A percentile compares a stretch with the other conserved stretches of the same genome.
Conservation (phyloP, 2,797 vertebrate genomes). For the Xyrichtys novacula region DNA sequence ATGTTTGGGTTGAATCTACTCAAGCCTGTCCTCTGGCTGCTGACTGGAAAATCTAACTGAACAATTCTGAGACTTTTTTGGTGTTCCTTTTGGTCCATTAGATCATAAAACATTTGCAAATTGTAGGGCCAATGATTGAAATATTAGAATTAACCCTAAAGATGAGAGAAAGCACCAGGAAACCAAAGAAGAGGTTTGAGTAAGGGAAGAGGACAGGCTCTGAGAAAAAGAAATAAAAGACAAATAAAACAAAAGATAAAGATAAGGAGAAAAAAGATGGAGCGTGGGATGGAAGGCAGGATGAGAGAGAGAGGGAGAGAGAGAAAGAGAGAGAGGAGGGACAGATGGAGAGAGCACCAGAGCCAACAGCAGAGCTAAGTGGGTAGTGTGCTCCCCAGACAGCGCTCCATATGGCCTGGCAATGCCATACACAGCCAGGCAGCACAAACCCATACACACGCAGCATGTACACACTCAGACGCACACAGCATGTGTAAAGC, state of each 20-base stretch:
- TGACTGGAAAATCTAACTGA: too few relatives aligned
- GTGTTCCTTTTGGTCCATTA: background rate
- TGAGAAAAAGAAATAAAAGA: constrained; percentile 16
- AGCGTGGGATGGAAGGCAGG: constrained; percentile 27
- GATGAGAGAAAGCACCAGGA: background rate
- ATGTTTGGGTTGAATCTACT: background rate
- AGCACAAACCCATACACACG: constrained; percentile 63
- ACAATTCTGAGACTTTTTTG: too few relatives aligned
- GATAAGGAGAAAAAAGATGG: constrained; percentile 25
- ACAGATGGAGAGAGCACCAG: constrained; percentile 83
- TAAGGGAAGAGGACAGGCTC: constrained; percentile 14
- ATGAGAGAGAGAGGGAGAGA: constrained; percentile 29
- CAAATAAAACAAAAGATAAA: constrained; percentile 44
- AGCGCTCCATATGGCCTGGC: constrained; percentile 85
- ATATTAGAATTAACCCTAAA: background rate
- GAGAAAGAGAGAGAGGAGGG: constrained; percentile 51
- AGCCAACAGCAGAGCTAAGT: constrained; percentile 84
- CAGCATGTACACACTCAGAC: constrained; percentile 40
- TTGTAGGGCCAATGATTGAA: background rate
- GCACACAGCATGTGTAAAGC: constrained; percentile 15
- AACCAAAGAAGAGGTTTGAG: constrained; percentile 3
- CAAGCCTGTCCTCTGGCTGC: background rate
- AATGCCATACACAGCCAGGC: constrained; percentile 75
- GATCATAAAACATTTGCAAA: background rate
- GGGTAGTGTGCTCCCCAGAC: constrained; percentile 85